These are phyloP conservation scores for Otis tarda DNA, from an alignment of 2,113 vertebrate genomes.

Conservation along the genomic window DNA sequence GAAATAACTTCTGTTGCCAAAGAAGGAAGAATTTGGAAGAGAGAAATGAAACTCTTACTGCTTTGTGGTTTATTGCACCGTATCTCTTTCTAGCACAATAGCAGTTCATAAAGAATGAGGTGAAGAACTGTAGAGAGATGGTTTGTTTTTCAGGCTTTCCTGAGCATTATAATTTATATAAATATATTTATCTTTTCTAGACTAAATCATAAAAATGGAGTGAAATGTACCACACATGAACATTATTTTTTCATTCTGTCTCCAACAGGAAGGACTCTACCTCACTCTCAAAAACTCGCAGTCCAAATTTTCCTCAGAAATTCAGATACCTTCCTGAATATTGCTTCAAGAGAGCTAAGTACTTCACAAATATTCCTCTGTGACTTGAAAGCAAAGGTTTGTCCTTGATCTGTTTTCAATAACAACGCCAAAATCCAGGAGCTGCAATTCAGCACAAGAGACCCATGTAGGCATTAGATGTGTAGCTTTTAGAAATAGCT, in stretches of 20 bases:
- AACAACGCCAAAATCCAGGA: neutral
- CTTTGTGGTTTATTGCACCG: neutral
- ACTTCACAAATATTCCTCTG: neutral
- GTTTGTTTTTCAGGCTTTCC: neutral
- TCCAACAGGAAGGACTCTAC: neutral
- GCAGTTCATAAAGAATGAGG: neutral
- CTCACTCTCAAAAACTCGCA: neutral
- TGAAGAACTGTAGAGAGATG: neutral
- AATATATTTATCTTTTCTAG: neutral
- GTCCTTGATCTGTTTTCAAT: neutral
- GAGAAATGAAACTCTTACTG: slow-evolving; percentile 14
- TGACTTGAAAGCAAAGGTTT: neutral
- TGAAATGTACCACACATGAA: neutral
- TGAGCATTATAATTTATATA: neutral
- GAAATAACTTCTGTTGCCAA: slow-evolving; percentile 13
- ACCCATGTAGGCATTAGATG: neutral
- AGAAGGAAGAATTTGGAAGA: slow-evolving; percentile 5
- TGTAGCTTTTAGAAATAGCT: neutral
- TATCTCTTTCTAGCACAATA: neutral
- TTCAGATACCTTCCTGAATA: neutral
- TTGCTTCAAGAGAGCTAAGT: neutral
- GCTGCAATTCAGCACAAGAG: neutral
- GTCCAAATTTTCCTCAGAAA: neutral
- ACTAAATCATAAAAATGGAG: neutral
- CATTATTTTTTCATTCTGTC: neutral